These are phyloP conservation scores for Calosoma granatense DNA, from an alignment of 1,140 invertebrate genomes.

Conservation along the genomic window DNA sequence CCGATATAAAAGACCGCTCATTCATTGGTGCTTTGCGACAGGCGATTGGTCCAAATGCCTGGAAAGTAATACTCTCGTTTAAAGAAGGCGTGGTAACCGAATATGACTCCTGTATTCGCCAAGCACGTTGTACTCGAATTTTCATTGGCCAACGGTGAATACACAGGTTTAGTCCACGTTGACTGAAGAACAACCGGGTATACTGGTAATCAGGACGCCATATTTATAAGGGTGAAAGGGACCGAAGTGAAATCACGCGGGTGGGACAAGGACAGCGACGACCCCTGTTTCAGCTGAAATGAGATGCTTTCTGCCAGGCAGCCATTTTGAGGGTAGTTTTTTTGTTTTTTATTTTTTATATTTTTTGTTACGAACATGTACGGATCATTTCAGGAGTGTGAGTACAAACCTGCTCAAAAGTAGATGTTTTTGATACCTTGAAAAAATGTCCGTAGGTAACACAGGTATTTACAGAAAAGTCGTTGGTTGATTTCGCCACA, in stretches of 20 bases:
- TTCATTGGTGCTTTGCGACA: conserved; percentile 18
- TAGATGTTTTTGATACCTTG: too few relatives aligned
- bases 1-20: conserved; percentile 19
- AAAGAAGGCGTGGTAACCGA: background rate
- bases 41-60: background rate
- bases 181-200: conserved; percentile 29
- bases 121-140: too few relatives aligned
- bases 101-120: too few relatives aligned
- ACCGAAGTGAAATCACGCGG: conserved; percentile 34
- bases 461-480: conserved; percentile 13
- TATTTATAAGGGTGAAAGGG: conserved; percentile 37
- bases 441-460: conserved; percentile 11
- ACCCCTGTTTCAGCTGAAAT: conserved; percentile 35
- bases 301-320: conserved; percentile 37
- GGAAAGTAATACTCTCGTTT: background rate
- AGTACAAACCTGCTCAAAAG: conserved; percentile 28
- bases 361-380: conserved; percentile 31
- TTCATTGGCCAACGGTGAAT: conserved; percentile 18
- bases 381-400: conserved; percentile 31
- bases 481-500: conserved; percentile 14
- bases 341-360: conserved; percentile 28
- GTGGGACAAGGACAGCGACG: conserved; percentile 34
- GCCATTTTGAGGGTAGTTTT: conserved; percentile 38
- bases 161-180: conserved; percentile 24
- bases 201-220: conserved; percentile 37